Evolutionary conservation across 2,113 vertebrate species (phyloP).

Genomic region (Istiophorus platypterus): DNA sequence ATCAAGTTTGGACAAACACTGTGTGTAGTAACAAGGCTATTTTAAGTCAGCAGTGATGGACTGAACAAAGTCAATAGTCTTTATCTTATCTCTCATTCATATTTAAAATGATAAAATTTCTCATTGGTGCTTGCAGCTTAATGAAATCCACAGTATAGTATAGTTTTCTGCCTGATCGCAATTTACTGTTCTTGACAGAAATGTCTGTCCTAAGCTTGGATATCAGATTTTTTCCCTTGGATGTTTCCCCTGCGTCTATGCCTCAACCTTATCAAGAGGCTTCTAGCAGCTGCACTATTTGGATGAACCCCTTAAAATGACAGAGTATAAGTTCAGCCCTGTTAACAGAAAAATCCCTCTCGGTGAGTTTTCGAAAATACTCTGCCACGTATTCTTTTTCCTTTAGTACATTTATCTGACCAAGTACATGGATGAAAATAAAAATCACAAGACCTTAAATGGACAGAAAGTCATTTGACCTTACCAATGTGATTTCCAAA

Average conservation of each 20-base stretch:
- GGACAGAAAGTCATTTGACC: neutral
- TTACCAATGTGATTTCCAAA: neutral
- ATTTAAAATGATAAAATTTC: neutral
- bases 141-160: neutral
- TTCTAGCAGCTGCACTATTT: neutral
- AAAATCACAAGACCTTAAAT: neutral
- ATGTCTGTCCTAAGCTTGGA: neutral
- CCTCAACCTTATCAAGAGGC: neutral
- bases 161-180: neutral
- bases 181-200: neutral
- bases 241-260: no score
- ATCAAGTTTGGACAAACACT: conserved; percentile 20
- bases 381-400: neutral
- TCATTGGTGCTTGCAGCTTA: neutral
- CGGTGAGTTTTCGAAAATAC: neutral
- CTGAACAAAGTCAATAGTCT: neutral
- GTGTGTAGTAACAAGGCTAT: conserved; percentile 14
- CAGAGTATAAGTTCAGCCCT: neutral
- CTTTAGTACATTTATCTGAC: neutral
- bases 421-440: neutral
- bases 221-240: neutral
- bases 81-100: conserved; percentile 3
- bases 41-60: neutral
- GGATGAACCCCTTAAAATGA: neutral
- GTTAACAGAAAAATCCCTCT: neutral